These are phyloP conservation scores for Agrotis exclamationis DNA, from an alignment of 2,888 invertebrate genomes.

Conservation along the genomic window DNA sequence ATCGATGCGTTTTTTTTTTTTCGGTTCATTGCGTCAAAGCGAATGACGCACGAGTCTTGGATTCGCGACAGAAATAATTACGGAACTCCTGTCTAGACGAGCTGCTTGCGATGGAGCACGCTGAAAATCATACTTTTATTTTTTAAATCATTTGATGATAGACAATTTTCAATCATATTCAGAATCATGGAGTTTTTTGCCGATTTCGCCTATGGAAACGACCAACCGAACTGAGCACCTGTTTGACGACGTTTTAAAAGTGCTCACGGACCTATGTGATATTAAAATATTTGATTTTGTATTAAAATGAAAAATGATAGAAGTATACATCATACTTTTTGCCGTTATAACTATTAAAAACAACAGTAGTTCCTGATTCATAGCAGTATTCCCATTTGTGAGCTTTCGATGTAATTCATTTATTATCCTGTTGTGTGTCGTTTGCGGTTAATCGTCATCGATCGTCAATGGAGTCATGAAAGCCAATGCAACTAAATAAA, in stretches of 20 bases:
- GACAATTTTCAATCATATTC: slow-evolving; percentile 3
- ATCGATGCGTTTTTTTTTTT: slow-evolving; percentile 75
- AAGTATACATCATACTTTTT: too few relatives aligned
- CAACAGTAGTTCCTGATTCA: slow-evolving; percentile 23
- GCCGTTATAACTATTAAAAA: background rate
- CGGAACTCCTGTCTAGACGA: slow-evolving; percentile 77
- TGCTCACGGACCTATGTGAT: too few relatives aligned
- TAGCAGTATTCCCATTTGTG: slow-evolving; percentile 37
- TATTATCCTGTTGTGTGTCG: slow-evolving; percentile 45
- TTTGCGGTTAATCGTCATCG: slow-evolving; percentile 40
- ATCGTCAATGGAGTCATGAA: slow-evolving; percentile 21
- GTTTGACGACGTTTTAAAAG: too few relatives aligned
- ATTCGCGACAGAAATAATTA: slow-evolving; percentile 79
- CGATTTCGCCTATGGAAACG: too few relatives aligned
- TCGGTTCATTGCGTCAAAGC: slow-evolving; percentile 78
- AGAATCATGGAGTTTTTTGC: too few relatives aligned
- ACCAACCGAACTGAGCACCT: too few relatives aligned
- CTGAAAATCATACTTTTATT: slow-evolving; percentile 45
- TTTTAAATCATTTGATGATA: slow-evolving; percentile 21
- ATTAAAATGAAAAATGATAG: too few relatives aligned
- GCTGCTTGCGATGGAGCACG: slow-evolving; percentile 46
- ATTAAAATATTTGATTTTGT: too few relatives aligned
- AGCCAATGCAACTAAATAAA: background rate
- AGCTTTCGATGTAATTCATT: slow-evolving; percentile 20
- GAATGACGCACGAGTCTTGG: slow-evolving; percentile 78